Base-by-base conservation (phyloP, 2,113 vertebrate species). In the Ceyx cyanopectus region DNA sequence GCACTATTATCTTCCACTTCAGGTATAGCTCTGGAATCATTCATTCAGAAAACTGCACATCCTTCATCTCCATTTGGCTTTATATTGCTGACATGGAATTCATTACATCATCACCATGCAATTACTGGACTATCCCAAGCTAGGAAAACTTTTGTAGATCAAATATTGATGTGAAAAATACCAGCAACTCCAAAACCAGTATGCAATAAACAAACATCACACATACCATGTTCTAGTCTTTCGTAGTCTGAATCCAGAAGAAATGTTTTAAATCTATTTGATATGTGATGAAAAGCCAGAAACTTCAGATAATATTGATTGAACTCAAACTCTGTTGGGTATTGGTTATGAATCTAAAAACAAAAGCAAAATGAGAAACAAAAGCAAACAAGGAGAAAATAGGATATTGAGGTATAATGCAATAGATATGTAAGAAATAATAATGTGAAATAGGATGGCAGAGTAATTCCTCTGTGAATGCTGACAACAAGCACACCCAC, bases 231-330 rank as follows among this genome's bases (percentile, higher is more conserved):
- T 92, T 99, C 99, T 92, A 99, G 97, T 92, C 99, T 98, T 96
- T 99, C 99, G 46, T 99, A 99, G 97, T 99, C 99, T 6, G 99
- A 99, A 96, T 99, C 99, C 98, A 99, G 98, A 92, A 99, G 98
- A 97, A 99, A 99, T 96, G 99, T 99, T 98, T 99, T 99, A 98
- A 99, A 99, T 95, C 99, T 98, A 97, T 99, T 99, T 94, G 99
- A 99, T 95, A 99, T 97, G 88, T 99, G 98, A 95, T 99, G 99
- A 97, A 99, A 99, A 81, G 99, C 99, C 97, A 99, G 96, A 97
- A 99, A 99, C 98, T 99, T 99, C 96, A 99, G 97, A 97, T 99
- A 99, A 98, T 99, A 98, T 69, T 99, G 99, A 98, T 99, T 99
- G 97, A 99, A 99, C 97, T 99, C 99, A 98, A 99, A 99, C 96